These are phyloP conservation scores for Chrysina gloriosa DNA, from an alignment of 2,888 invertebrate genomes.

Conservation along the genomic window DNA sequence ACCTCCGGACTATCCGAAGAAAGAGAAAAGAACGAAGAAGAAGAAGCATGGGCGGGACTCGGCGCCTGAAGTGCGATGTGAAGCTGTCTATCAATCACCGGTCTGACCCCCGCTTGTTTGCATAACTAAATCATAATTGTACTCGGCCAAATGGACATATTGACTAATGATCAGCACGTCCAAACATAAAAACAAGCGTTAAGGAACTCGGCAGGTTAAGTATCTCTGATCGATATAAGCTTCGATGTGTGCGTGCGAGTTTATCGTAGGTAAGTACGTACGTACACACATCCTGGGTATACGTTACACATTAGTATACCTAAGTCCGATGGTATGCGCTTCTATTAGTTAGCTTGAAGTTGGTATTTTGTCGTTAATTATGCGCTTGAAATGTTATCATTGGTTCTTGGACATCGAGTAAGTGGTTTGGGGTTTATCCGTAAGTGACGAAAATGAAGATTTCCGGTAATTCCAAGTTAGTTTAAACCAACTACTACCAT, in stretches of 20 bases:
- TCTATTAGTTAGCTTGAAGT: not conserved
- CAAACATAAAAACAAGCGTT: constrained; percentile 55
- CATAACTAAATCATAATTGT: constrained; percentile 66
- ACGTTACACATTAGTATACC: constrained; percentile 14
- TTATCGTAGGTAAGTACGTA: constrained; percentile 1
- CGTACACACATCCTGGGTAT: too few species aligned
- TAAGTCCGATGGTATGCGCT: not conserved
- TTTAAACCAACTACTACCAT: too few species aligned
- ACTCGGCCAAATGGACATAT: constrained; percentile 63
- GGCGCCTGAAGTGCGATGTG: constrained; percentile 61
- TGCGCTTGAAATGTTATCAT: not conserved
- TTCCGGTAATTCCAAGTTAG: too few species aligned
- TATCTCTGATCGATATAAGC: constrained; percentile 41
- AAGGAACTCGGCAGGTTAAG: constrained; percentile 45
- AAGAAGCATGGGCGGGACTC: constrained; percentile 48
- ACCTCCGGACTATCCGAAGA: not conserved
- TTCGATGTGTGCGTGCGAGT: constrained; percentile 8
- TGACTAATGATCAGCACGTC: constrained; percentile 63
- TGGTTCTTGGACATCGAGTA: not conserved
- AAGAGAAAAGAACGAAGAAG: constrained; percentile 26
- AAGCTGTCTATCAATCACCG: constrained; percentile 61
- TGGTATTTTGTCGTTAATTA: not conserved
- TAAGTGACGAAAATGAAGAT: too few species aligned
- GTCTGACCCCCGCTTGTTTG: constrained; percentile 64
- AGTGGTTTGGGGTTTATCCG: too few species aligned